Conservation (phyloP, 1,140 invertebrate genomes). For the Hestina assimilis region DNA sequence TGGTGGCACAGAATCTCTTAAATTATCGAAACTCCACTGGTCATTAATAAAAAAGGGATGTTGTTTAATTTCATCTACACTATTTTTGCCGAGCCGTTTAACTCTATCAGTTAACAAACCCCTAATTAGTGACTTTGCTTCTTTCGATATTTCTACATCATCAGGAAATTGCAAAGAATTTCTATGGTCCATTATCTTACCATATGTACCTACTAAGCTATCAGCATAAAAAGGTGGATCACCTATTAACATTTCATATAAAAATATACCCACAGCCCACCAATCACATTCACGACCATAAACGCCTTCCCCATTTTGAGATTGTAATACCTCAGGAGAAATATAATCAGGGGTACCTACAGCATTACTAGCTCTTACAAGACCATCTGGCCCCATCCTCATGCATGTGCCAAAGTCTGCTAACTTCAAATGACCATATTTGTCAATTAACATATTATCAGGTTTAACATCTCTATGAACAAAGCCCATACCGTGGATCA, state of each 20-base stretch:
- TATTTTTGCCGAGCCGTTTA: conserved; percentile 94
- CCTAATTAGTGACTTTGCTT: conserved; percentile 95
- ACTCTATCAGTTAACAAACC: conserved; percentile 95
- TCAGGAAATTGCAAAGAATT: conserved; percentile 97
- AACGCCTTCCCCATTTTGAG: conserved; percentile 96
- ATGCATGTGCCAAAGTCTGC: conserved; percentile 99
- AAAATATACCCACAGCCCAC: conserved; percentile 99
- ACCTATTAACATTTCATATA: conserved; percentile 99
- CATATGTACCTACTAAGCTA: conserved; percentile 98
- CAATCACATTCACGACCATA: conserved; percentile 99
- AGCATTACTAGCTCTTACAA: conserved; percentile 97
- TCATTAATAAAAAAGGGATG: conserved; percentile 98
- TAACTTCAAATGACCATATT: conserved; percentile 96
- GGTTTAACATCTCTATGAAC: conserved; percentile 99
- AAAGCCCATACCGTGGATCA: conserved; percentile 99
- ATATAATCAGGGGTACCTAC: conserved; percentile 99
- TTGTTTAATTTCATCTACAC: conserved; percentile 95
- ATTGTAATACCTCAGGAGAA: conserved; percentile 98
- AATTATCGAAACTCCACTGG: conserved; percentile 98
- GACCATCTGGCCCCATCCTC: conserved; percentile 97
- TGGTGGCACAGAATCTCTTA: conserved; percentile 95
- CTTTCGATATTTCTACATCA: conserved; percentile 94
- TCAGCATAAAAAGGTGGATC: conserved; percentile 99
- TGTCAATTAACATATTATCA: conserved; percentile 98
- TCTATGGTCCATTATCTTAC: conserved; percentile 99